Base-by-base conservation (phyloP, 2,888 invertebrate species). In the Diarsia dahlii region DNA sequence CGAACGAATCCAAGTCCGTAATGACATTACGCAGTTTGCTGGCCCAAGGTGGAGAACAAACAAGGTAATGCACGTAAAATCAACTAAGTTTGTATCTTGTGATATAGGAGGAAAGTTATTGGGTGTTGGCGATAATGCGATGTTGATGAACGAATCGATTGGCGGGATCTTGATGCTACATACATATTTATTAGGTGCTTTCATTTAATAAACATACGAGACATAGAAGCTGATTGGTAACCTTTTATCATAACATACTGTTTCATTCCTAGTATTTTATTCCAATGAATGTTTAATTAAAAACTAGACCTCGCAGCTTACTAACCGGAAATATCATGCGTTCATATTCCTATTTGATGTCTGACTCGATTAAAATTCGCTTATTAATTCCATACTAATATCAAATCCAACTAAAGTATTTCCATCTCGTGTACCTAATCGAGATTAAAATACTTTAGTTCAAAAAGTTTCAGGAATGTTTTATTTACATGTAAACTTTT, bases 21-120 rank as follows among this genome's bases (percentile, higher is more conserved):
- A 90, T 88, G 79, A 83, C 77, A 86, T 90, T 90, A 90, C 87
- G 74, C 84, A 89, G 87, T 87, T 87, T 86, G 84, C 63, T 78
- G 80, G 71, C 23, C 71, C 52, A 83, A 87, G 87, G 86, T 82
- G 79, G 78, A 71, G 71, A 77, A 86, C 85, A 86, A 85, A 87
- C 78, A 82, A 80, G 77, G 83, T 86, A 86, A 87, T 83, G 80
- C 83, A 84, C 80, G 78, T 87, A 87, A 82, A 81, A 84, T 85
- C 86, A 87, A 87, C 78, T 78, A 69, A 85, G 76, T 87, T 85
- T 84, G 74, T 79, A 72, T 84, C 78, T 76, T 72, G 65, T 83
- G 83, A 82, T 84, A 73, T 75, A 79, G 77, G 75, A 77, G 71
- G 60, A 78, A 86, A 84, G 63, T 85, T 83, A 78, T 76, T 65